These are phyloP conservation scores for Bradypodion pumilum DNA, from an alignment of 2,797 vertebrate species.

Conservation along the genomic window DNA sequence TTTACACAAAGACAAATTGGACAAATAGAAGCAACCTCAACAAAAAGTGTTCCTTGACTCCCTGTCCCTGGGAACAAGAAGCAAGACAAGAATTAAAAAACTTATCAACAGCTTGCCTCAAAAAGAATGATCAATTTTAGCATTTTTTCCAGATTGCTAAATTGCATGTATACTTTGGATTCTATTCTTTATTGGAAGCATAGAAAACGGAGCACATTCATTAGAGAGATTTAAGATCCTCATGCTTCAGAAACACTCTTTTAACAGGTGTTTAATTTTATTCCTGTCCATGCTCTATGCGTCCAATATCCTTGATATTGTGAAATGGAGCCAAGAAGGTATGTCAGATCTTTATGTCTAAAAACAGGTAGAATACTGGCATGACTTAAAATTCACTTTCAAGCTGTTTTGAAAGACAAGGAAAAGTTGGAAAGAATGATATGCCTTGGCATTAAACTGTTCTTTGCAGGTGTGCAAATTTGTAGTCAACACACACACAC, in stretches of 20 bases:
- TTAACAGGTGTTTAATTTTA: conserved; percentile 14
- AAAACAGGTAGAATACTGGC: conserved; percentile 42
- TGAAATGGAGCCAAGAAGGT: conserved; percentile 32
- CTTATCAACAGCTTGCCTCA: too few relatives aligned
- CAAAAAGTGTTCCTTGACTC: too few relatives aligned
- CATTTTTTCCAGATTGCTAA: too few relatives aligned
- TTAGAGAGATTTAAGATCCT: too few relatives aligned
- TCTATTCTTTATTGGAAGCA: neutral
- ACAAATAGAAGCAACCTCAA: too few relatives aligned
- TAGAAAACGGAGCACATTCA: neutral
- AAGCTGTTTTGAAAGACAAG: neutral
- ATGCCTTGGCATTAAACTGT: neutral
- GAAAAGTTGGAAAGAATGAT: conserved; percentile 18
- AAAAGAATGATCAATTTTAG: too few relatives aligned
- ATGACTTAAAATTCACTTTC: conserved; percentile 22
- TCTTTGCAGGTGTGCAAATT: neutral
- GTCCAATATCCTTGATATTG: neutral
- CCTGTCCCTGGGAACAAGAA: too few relatives aligned
- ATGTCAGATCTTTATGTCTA: neutral
- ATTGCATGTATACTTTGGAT: neutral
- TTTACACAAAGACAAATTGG: too few relatives aligned
- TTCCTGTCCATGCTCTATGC: too few relatives aligned
- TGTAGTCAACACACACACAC: too few relatives aligned
- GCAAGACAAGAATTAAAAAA: too few relatives aligned
- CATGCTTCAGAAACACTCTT: neutral